A percentile compares a stretch with the other conserved stretches of the same genome.
Evolutionary conservation across 2,113 vertebrate species (phyloP).

Genomic region (Motacilla alba): DNA sequence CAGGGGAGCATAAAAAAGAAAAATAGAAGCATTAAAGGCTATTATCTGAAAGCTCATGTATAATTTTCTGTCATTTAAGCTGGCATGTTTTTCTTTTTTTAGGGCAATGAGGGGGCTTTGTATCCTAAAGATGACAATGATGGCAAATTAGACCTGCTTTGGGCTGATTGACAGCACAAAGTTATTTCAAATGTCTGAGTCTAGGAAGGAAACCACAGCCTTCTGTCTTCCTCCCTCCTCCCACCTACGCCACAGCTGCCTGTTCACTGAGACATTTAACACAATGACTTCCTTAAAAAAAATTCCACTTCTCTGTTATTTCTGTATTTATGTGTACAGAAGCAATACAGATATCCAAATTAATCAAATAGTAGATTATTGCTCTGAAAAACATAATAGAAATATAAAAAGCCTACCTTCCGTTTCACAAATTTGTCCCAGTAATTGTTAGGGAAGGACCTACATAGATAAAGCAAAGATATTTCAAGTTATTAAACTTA

Average conservation of each 20-base stretch:
- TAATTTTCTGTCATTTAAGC: conserved; percentile 48
- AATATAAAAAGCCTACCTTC: conserved; percentile 79
- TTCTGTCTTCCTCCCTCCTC: conserved; percentile 4
- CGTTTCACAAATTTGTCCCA: conserved; percentile 99
- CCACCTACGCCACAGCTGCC: background rate
- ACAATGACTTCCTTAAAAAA: background rate
- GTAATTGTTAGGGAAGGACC: conserved; percentile 97
- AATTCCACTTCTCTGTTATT: background rate
- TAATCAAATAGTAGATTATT: background rate
- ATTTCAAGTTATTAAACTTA: background rate
- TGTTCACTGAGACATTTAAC: background rate
- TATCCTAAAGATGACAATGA: conserved; percentile 28
- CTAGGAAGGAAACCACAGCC: conserved; percentile 27
- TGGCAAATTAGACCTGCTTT: conserved; percentile 28
- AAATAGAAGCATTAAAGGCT: conserved; percentile 21
- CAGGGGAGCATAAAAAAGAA: background rate
- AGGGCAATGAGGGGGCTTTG: conserved; percentile 1
- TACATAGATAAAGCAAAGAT: conserved; percentile 58
- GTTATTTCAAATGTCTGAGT: background rate
- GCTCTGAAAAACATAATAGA: background rate
- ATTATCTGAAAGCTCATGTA: conserved; percentile 39
- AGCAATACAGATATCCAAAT: background rate
- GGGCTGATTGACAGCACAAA: conserved; percentile 28
- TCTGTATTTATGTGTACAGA: background rate
- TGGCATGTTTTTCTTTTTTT: conserved; percentile 52